Base-by-base conservation (phyloP, 2,113 vertebrate genomes). In the Mohoua ochrocephala region DNA sequence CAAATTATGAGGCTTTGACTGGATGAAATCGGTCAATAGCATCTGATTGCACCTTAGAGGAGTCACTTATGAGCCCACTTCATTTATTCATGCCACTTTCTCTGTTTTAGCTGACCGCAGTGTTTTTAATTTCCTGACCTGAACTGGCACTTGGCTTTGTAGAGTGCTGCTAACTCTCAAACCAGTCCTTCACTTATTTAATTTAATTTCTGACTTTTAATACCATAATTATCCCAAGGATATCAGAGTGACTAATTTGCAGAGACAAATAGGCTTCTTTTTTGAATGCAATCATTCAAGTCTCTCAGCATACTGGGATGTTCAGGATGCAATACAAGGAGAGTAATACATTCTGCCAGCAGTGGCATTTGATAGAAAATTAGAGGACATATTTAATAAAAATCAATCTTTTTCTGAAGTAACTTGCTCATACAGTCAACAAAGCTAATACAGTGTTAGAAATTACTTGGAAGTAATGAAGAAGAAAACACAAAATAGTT, bases 171-270 rank as follows among this genome's bases (percentile, higher is more conserved):
- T 63, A 42, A 67, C 42, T 78, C 50, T 86, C 60, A 67, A 84
- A 63, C 18, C 11, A 68, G 16, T 50, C 33, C 63, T 78, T 81
- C 37, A 41, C 37, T 65, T 77, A 74, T n/a, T 41, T 74, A 53
- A 94, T 89, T 84, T 88, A 77, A 84, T 93, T 87, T 84, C 49
- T 87, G 53, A 75, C 47, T 96, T 93, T 63, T 82, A 75, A 82
- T 89, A 84, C 84, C 4, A 2, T 84, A 84, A 89, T 82, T 63
- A 71, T 67, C 52, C 73, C 0, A 13, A 78, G 47, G 68, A 61
- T 74, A 57, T 56, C 50, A 11, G 56, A 59, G 28, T 37, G 42
- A 50, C 59, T 93, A 76, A 92, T 96, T 70, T 94, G 37, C 27
- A 37, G 53, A 80, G 76, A 77, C n/a, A 70, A 78, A 50, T n/a